Conservation (phyloP, 2,888 invertebrate species). For the Sinhomidia bicolor region DNA sequence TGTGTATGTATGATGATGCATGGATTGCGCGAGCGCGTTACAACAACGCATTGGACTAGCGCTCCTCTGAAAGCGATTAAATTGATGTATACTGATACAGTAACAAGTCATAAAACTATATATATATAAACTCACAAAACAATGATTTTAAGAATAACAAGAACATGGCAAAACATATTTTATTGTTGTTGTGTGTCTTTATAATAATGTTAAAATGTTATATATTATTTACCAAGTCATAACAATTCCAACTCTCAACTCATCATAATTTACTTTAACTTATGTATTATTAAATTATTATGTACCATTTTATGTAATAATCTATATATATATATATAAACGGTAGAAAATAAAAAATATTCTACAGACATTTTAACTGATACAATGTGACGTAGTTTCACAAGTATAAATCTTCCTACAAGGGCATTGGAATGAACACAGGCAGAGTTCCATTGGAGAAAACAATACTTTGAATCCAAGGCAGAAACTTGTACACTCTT, state of each 20-base stretch:
- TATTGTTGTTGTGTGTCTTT: not conserved
- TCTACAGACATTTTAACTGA: not conserved
- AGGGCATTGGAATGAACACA: slow-evolving; percentile 23
- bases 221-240: not conserved
- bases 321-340: not conserved
- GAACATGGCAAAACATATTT: not conserved
- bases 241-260: not conserved
- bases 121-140: not conserved
- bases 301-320: not conserved
- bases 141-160: not conserved
- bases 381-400: not conserved
- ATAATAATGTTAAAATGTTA: not conserved
- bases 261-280: not conserved
- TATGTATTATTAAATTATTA: not conserved
- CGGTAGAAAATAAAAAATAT: slow-evolving; percentile 15
- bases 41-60: not conserved
- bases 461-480: slow-evolving; percentile 66
- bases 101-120: not conserved
- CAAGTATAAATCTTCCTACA: not conserved
- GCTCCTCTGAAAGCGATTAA: not conserved
- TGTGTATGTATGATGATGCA: slow-evolving; percentile 27
- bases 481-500: slow-evolving; percentile 67
- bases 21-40: slow-evolving; percentile 35
- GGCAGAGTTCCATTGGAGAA: slow-evolving; percentile 28
- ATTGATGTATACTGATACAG: slow-evolving; percentile 14